A percentile compares a stretch with the other conserved stretches of the same genome.
These are phyloP conservation scores for Macrophya alboannulata DNA, from an alignment of 2,888 invertebrate species.

Conservation along the genomic window DNA sequence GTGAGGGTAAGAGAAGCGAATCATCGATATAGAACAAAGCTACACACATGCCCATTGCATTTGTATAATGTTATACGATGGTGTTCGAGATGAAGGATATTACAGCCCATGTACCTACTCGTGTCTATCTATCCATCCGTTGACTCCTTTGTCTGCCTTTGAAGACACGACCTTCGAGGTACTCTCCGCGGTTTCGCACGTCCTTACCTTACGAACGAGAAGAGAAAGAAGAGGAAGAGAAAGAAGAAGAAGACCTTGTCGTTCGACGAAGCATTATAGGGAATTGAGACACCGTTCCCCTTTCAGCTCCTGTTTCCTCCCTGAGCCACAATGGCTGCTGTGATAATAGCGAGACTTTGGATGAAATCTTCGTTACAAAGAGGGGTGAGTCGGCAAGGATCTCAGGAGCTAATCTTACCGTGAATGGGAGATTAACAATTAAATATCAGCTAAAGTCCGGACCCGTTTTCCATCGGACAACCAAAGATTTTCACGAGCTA, in stretches of 20 bases:
- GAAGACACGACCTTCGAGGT: constrained; percentile 1
- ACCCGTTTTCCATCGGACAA: neutral
- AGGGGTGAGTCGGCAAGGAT: constrained; percentile 2
- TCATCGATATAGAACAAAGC: neutral
- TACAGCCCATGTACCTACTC: neutral
- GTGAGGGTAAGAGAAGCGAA: neutral
- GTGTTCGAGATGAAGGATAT: constrained; percentile 6
- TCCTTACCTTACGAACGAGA: neutral
- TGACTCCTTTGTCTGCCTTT: constrained; percentile 7
- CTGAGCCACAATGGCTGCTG: constrained; percentile 19
- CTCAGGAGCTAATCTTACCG: constrained; percentile 13
- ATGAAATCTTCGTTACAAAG: constrained; percentile 30
- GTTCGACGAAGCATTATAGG: constrained; percentile 20
- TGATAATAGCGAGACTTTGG: constrained; percentile 27
- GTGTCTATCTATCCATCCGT: neutral
- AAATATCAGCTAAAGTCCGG: constrained; percentile 6
- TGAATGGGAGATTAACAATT: constrained; percentile 36
- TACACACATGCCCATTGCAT: constrained; percentile 6
- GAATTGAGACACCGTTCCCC: neutral
- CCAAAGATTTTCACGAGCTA: neutral
- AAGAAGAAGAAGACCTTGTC: neutral
- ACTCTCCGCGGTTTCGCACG: constrained; percentile 12
- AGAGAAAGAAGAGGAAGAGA: neutral
- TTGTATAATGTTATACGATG: constrained; percentile 4
- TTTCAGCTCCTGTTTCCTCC: neutral